A percentile compares a stretch with the other conserved stretches of the same genome.
These are phyloP conservation scores for Pollenia griseotomentosa DNA, from an alignment of 2,888 invertebrate species.

Conservation along the genomic window DNA sequence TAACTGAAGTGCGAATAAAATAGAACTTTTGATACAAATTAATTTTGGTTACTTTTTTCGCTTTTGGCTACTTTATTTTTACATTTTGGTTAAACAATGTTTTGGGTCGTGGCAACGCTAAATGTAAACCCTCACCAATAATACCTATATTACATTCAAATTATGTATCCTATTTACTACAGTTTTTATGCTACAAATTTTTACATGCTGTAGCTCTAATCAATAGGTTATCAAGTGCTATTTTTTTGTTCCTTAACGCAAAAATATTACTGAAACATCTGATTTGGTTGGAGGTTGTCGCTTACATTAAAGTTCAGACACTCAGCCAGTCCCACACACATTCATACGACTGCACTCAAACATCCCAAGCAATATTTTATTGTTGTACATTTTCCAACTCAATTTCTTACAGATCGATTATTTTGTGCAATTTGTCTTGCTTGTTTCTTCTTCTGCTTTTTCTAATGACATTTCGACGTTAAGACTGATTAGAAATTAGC, in stretches of 20 bases:
- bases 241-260: constrained; percentile 4
- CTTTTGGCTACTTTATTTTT: too few species aligned
- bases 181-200: constrained; percentile 9
- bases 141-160: too few species aligned
- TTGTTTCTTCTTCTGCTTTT: not conserved
- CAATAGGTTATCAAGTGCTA: constrained; percentile 39
- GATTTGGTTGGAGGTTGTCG: not conserved
- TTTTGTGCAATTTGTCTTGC: constrained; percentile 50
- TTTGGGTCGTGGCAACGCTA: too few species aligned
- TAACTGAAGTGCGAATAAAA: too few species aligned
- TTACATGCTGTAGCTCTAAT: not conserved
- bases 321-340: not conserved
- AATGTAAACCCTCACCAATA: too few species aligned
- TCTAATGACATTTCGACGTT: constrained; percentile 49
- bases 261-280: constrained; percentile 37
- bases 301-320: not conserved
- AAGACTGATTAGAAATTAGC: constrained; percentile 41
- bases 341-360: not conserved
- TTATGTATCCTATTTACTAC: not conserved
- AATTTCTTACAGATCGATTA: constrained; percentile 59
- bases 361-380: not conserved
- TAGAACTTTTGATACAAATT: too few species aligned
- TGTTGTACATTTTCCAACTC: not conserved
- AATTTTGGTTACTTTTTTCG: too few species aligned
- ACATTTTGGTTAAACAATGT: too few species aligned